Evolutionary conservation across 2,113 vertebrate genomes (phyloP).

Genomic region (Otus sunia): DNA sequence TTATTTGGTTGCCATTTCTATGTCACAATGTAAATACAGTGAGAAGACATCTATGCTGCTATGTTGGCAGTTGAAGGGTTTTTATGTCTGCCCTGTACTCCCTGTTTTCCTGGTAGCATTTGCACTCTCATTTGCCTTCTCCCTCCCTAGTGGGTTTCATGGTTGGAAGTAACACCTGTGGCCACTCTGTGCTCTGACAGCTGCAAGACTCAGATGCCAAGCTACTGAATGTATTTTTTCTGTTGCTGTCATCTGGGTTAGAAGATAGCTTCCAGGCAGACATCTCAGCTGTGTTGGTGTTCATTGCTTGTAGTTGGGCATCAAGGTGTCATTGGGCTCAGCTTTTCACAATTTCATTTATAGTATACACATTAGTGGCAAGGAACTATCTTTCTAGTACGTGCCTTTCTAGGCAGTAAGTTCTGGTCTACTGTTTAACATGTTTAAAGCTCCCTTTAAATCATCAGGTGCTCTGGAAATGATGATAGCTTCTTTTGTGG

Average conservation of each 20-base stretch:
- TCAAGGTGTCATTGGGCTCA: neutral
- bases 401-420: neutral
- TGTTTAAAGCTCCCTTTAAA: neutral
- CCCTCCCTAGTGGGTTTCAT: neutral
- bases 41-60: neutral
- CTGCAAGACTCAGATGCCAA: slow-evolving; percentile 29
- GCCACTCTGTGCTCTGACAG: slow-evolving; percentile 21
- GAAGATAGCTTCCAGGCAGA: slow-evolving; percentile 8
- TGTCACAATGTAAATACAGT: neutral
- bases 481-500: neutral
- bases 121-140: neutral
- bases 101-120: slow-evolving; percentile 27
- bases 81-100: neutral
- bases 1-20: neutral
- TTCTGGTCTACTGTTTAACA: neutral
- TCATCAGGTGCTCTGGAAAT: neutral
- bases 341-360: neutral
- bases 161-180: slow-evolving; percentile 32
- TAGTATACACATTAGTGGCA: too few species aligned
- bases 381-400: neutral
- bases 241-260: neutral
- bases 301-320: neutral
- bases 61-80: neutral
- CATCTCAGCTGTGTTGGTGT: neutral
- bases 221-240: neutral